These are phyloP conservation scores for Apostichopus californicus DNA, from an alignment of 35 echinoderm and acorn worm genomes.

Conservation along the genomic window DNA sequence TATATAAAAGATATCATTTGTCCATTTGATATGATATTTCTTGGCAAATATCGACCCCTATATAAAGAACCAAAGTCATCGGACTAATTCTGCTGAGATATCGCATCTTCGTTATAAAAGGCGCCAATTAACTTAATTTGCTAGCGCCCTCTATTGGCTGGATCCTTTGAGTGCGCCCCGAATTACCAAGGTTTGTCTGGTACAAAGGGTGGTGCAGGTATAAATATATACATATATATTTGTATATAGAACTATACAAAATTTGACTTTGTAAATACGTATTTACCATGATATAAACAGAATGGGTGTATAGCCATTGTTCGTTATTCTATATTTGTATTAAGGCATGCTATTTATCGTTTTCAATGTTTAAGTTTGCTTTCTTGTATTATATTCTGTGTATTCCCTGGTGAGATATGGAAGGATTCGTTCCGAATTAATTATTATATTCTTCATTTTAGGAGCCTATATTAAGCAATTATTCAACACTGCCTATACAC, in stretches of 20 bases:
- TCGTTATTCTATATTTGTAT: not conserved
- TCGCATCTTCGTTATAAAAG: not conserved
- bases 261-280: not conserved
- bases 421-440: too few relatives aligned
- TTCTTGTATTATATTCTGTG: not conserved
- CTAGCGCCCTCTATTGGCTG: conserved; percentile 26
- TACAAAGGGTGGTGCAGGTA: not conserved
- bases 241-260: not conserved
- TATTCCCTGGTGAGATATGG: not conserved
- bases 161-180: conserved; percentile 12
- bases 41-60: too few relatives aligned
- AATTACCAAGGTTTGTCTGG: not conserved
- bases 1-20: too few relatives aligned
- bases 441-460: too few relatives aligned
- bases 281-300: not conserved
- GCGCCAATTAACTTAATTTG: not conserved
- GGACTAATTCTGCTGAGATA: too few relatives aligned
- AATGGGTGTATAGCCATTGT: not conserved
- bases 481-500: too few relatives aligned
- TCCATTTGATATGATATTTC: too few relatives aligned
- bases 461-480: too few relatives aligned
- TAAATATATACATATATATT: not conserved
- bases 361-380: not conserved
- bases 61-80: too few relatives aligned
- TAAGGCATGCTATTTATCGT: not conserved